A percentile compares a stretch with the other conserved stretches of the same genome.
Conservation (phyloP, 1,140 invertebrate species). For the Cydia amplana region DNA sequence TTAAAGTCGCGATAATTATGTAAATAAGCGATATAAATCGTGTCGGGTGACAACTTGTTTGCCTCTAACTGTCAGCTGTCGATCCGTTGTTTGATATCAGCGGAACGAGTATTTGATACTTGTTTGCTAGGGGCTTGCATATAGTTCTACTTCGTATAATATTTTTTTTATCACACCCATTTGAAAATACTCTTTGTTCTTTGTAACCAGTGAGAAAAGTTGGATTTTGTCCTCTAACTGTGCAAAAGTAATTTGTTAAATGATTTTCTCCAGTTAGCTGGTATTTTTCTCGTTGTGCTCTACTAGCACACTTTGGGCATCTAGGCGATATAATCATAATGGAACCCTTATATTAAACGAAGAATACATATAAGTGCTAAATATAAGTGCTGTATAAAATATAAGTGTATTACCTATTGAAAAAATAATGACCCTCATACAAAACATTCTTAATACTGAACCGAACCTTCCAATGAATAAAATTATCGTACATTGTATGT, state of each 20-base stretch:
- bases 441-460: not conserved
- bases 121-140: constrained; percentile 33
- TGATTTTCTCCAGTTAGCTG: no score
- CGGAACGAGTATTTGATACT: constrained; percentile 9
- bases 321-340: no score
- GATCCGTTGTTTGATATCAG: constrained; percentile 3
- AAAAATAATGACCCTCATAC: not conserved
- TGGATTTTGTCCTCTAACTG: no score
- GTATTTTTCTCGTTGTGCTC: no score
- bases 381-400: no score
- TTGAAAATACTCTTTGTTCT: no score
- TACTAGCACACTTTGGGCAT: no score
- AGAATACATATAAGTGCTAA: no score
- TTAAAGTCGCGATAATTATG: constrained; percentile 29
- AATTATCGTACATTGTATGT: constrained; percentile 7
- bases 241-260: no score
- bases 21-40: constrained; percentile 29
- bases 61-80: constrained; percentile 20
- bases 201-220: no score
- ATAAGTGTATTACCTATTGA: not conserved
- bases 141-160: not conserved
- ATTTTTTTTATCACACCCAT: no score
- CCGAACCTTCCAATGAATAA: not conserved
- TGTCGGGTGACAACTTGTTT: constrained; percentile 23
- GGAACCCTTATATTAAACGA: no score